Evolutionary conservation across 1,140 invertebrate species (phyloP), one percentile per base, ranked within the genome.

Genomic region (Apolygus lucorum): DNA sequence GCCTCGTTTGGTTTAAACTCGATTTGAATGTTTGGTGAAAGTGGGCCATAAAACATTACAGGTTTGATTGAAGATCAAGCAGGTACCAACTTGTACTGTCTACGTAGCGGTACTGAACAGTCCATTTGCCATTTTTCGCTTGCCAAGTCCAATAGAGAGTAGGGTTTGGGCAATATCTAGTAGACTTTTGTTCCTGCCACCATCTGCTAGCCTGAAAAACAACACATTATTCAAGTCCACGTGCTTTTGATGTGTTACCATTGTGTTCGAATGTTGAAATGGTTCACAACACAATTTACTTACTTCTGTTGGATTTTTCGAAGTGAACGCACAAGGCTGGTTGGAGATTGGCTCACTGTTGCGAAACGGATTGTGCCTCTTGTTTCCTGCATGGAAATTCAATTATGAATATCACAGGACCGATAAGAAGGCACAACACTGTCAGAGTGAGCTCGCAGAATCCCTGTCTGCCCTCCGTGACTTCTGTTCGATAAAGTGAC

Each of bases 281-380:
- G 4, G 54, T 4, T 4, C 54, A 4, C 4, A 59, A 17, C 54
- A 14, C 54, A 17, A 59, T 4, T 59, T 14, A 59, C 54, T 22
- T 64, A 64, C 63, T 64, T 24, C 27, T 27, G 63, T 8, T 24
- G 25, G 4, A 28, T 64, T 26, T 8, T 11, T 28, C 2, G 63
- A 64, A 27, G 22, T 64, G 14, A 64, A 29, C 22, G 63, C 2
- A 26, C 63, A 64, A 11, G 28, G 26, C 14, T 24, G 26, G 63
- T 2, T 4, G 63, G 63, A 27, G 4, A 8, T 8, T 8, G 25
- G 22, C 24, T 59, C 54, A 59, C 22, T 59, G 22, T 8, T 26
- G 2, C 22, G 13, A 22, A 64, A 64, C 13, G 63, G 63, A 28
- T 64, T 22, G 21, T 64, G 63, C 27, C 63, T 64, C 28, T 64